Conservation (phyloP, 2,888 invertebrate species). For the Microplitis deprimator region DNA sequence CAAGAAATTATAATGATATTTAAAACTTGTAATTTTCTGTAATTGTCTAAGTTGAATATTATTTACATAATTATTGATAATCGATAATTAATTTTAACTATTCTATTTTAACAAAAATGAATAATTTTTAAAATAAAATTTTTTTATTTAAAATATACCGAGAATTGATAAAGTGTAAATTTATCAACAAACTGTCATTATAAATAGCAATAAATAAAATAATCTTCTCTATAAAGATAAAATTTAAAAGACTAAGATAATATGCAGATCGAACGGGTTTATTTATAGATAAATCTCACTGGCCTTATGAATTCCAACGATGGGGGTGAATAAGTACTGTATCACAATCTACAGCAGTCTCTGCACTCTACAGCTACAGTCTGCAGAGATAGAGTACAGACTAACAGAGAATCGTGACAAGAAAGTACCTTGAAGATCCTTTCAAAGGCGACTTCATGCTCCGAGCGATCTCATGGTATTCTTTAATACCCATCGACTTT, state of each 20-base stretch:
- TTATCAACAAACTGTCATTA: too few species aligned
- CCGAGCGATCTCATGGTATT: conserved; percentile 46
- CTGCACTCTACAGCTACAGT: neutral
- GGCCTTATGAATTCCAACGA: conserved; percentile 36
- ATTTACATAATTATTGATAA: neutral
- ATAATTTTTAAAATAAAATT: too few species aligned
- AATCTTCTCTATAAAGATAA: neutral
- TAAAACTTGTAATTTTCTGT: neutral
- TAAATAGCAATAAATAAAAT: neutral
- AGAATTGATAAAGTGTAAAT: too few species aligned
- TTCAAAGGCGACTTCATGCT: conserved; percentile 49
- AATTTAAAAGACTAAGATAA: conserved; percentile 1
- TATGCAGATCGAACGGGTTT: conserved; percentile 32
- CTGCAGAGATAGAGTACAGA: neutral
- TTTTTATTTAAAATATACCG: too few species aligned
- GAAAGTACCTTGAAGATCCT: conserved; percentile 52
- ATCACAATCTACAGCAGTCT: neutral
- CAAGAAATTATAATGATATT: neutral
- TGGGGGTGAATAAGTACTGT: conserved; percentile 24
- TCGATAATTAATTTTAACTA: neutral
- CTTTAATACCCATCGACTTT: conserved; percentile 47
- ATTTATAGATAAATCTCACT: conserved; percentile 33
- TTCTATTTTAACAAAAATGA: too few species aligned
- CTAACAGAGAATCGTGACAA: conserved; percentile 39
- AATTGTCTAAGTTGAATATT: neutral